phyloP scores from a whole-genome alignment of 2,888 invertebrate genomes.

The Drosophila hamatofila region DNA sequence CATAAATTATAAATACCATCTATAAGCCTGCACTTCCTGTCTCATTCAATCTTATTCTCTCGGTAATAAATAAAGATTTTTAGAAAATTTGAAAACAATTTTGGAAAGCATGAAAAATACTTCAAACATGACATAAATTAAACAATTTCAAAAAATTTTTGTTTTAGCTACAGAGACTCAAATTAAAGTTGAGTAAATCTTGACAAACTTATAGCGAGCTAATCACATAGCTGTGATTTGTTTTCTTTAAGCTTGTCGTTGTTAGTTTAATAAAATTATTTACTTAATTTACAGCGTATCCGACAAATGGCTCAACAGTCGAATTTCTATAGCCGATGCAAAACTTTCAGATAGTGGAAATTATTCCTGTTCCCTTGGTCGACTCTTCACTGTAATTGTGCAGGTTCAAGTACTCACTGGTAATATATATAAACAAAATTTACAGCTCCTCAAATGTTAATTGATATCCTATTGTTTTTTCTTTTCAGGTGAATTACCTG shows the following conservation, averaged over 20 bases:
- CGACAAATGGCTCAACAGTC: conserved; percentile 82
- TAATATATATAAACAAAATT: conserved; percentile 80
- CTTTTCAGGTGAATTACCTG: conserved; percentile 81
- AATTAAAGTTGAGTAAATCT: too few species aligned
- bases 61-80: too few species aligned
- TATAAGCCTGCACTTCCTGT: too few species aligned
- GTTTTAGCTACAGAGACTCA: too few species aligned
- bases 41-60: too few species aligned
- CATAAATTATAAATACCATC: too few species aligned
- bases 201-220: too few species aligned
- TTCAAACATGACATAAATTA: not conserved
- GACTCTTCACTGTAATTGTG: conserved; percentile 88
- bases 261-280: not conserved
- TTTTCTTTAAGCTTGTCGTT: too few species aligned
- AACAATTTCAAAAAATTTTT: too few species aligned
- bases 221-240: too few species aligned
- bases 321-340: conserved; percentile 86
- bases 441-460: rapidly evolving
- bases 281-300: conserved; percentile 63
- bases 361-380: conserved; percentile 88
- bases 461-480: not conserved
- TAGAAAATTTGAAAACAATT: not conserved
- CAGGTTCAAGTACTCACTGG: conserved; percentile 90
- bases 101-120: not conserved
- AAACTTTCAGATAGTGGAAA: conserved; percentile 89